Conservation (phyloP, 2,888 invertebrate genomes). For the Bembecia ichneumoniformis region DNA sequence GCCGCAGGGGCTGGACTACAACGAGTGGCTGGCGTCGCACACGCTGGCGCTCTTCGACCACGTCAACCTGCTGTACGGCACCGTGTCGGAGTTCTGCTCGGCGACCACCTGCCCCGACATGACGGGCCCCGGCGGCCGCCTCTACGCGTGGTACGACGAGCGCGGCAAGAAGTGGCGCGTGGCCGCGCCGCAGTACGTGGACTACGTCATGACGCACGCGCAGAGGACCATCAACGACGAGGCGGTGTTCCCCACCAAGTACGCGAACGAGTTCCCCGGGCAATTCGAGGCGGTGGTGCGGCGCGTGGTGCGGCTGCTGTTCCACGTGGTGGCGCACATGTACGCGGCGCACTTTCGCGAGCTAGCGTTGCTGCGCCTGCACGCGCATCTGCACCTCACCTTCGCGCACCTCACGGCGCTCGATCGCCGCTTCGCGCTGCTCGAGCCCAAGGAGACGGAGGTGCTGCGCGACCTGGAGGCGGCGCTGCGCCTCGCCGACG, state of each 20-base stretch:
- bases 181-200: constrained; percentile 98
- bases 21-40: constrained; percentile 99
- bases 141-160: constrained; percentile 98
- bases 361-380: constrained; percentile 92
- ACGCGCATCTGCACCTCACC: constrained; percentile 97
- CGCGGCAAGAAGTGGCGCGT: constrained; percentile 98
- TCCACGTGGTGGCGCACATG: constrained; percentile 98
- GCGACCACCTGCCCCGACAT: constrained; percentile 95
- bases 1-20: constrained; percentile 96
- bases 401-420: constrained; percentile 95
- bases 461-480: constrained; percentile 84
- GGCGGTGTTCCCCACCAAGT: constrained; percentile 97
- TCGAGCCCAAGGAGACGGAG: constrained; percentile 96
- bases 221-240: constrained; percentile 98
- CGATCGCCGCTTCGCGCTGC: constrained; percentile 88
- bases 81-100: constrained; percentile 99
- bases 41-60: constrained; percentile 99
- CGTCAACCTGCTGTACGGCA: constrained; percentile 98
- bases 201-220: constrained; percentile 98
- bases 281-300: constrained; percentile 95
- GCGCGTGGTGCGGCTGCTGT: constrained; percentile 95
- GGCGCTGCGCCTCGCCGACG: constrained; percentile 78
- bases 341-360: constrained; percentile 98
- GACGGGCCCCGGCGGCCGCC: constrained; percentile 96
- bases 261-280: constrained; percentile 94